Evolutionary conservation across 2,888 invertebrate genomes (phyloP), one percentile per base, ranked within the genome.

Genomic region (Acheta domesticus): DNA sequence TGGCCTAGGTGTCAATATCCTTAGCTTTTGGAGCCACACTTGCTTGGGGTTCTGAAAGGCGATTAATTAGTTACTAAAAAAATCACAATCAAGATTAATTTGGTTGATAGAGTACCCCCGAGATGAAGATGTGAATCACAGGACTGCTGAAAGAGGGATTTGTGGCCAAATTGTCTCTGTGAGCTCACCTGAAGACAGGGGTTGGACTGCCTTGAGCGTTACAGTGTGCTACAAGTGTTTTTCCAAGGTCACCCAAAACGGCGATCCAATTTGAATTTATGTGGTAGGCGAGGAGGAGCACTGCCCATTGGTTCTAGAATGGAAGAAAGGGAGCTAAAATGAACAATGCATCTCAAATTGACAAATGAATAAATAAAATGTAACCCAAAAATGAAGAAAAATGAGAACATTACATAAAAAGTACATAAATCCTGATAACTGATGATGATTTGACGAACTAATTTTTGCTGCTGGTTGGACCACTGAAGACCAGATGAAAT

Each of bases 271-370:
- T 88, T 87, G 62, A 87, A 87, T 83, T 88, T 86, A 80, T 87
- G 86, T 75, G 89, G 89, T 84, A 89, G 88, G 81, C 89, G 86
- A 79, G 89, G 89, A 75, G 89, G 89, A 84, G 89, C 89, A 82
- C 89, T 89, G 82, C 90, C 90, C 76, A 83, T 83, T 14, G 84
- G 83, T 75, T 84, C 84, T 84, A 78, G 81, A 77, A 77, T 36
- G 36, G 36, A 36, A 36, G 36, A 36, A 36, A 36, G 5, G 36
- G 36, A 8, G 36, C 36, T 8, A 36, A 36, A 36, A 36, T 36
- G 36, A 36, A 36, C 36, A 36, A 36, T 8, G 36, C 8, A 36
- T 36, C 36, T 8, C 36, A 36, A 36, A 36, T 36, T 36, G 36
- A 36, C 36, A 36, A 36, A 36, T 23, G 11, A 36, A 8, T 8